These are phyloP conservation scores for Mythimna impura DNA, from an alignment of 2,888 invertebrate species.

Conservation along the genomic window DNA sequence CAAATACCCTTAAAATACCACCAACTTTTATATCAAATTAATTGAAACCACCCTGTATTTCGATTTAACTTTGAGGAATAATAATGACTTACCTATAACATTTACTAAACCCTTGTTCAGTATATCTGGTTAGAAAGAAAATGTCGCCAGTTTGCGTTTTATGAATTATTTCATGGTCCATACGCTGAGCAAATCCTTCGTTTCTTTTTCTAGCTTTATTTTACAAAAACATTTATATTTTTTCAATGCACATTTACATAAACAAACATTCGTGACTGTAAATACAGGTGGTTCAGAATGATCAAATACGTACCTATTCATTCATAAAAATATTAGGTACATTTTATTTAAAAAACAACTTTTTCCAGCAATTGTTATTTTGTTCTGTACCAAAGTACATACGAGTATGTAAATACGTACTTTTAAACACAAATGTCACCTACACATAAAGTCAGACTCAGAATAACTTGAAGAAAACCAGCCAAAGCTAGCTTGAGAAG, in stretches of 20 bases:
- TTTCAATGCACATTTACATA: conserved; percentile 9
- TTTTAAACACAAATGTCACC: not conserved
- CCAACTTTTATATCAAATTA: conserved; percentile 59
- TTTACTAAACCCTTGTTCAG: conserved; percentile 41
- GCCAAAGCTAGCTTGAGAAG: too few species aligned
- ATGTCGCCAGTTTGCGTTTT: conserved; percentile 65
- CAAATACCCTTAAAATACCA: conserved; percentile 55
- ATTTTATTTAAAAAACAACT: not conserved
- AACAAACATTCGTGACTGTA: conserved; percentile 7
- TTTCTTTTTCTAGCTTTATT: conserved; percentile 2
- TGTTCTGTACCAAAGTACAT: not conserved
- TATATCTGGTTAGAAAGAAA: conserved; percentile 22
- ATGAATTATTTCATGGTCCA: conserved; percentile 45
- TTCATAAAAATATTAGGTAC: not conserved
- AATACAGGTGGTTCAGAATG: conserved; percentile 29
- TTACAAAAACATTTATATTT: not conserved
- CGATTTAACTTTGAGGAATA: conserved; percentile 55
- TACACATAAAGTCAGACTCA: not conserved
- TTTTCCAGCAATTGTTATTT: not conserved
- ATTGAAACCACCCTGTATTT: conserved; percentile 82
- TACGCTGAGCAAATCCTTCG: conserved; percentile 41
- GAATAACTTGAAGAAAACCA: too few species aligned
- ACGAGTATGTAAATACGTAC: not conserved
- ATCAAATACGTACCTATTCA: not conserved
- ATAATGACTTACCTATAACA: conserved; percentile 35